Percentiles rank a stretch among this genome's conserved stretches.
These are phyloP conservation scores for Ceraclea dissimilis DNA, from an alignment of 2,888 invertebrate species.

Conservation along the genomic window DNA sequence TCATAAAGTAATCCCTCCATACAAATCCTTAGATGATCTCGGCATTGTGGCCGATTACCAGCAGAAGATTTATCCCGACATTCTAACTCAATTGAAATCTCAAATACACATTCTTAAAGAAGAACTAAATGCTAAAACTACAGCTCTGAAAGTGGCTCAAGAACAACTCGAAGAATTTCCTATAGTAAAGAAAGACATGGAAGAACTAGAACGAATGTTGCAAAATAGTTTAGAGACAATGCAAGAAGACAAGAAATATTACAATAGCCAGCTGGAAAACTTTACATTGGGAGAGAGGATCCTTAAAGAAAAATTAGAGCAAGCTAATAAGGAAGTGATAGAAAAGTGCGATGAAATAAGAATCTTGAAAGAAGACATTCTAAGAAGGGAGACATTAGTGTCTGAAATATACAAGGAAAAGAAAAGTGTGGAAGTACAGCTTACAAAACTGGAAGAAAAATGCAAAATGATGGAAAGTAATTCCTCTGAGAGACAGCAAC, in stretches of 20 bases:
- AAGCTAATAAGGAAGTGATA: slow-evolving; percentile 47
- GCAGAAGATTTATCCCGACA: slow-evolving; percentile 42
- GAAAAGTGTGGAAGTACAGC: slow-evolving; percentile 43
- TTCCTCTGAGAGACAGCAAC: slow-evolving; percentile 41
- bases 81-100: slow-evolving; percentile 41
- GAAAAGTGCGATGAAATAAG: slow-evolving; percentile 49
- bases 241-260: slow-evolving; percentile 49
- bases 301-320: slow-evolving; percentile 49
- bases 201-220: slow-evolving; percentile 42
- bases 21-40: slow-evolving; percentile 45
- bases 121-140: slow-evolving; percentile 48
- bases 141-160: slow-evolving; percentile 47
- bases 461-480: slow-evolving; percentile 38
- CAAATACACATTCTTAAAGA: slow-evolving; percentile 50
- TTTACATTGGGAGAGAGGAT: slow-evolving; percentile 46
- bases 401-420: slow-evolving; percentile 51
- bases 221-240: slow-evolving; percentile 46
- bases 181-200: slow-evolving; percentile 42
- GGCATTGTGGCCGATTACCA: slow-evolving; percentile 43
- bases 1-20: slow-evolving; percentile 30
- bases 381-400: slow-evolving; percentile 51
- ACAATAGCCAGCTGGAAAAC: slow-evolving; percentile 48
- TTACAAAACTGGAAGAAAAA: slow-evolving; percentile 46
- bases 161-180: slow-evolving; percentile 48
- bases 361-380: slow-evolving; percentile 48